phyloP scores from a whole-genome alignment of 1,140 invertebrate genomes.

The Plutomurus gul region DNA sequence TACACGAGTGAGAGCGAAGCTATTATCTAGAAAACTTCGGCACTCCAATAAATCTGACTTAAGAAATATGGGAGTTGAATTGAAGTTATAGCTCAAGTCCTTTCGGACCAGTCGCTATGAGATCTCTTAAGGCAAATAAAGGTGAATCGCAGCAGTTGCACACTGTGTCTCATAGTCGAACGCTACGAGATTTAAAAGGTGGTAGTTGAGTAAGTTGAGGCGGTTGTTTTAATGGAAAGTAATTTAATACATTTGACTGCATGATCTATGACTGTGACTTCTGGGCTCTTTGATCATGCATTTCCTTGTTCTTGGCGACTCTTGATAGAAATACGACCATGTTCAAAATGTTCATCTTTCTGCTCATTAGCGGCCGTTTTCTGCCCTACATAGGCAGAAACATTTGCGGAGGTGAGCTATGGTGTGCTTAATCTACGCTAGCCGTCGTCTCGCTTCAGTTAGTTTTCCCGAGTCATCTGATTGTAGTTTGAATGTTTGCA shows the following conservation, averaged over 20 bases:
- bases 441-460: neutral
- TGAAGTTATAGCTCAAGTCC: neutral
- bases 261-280: neutral
- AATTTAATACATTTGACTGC: constrained; percentile 18
- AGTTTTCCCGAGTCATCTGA: no score
- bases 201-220: neutral
- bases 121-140: constrained; percentile 2
- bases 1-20: no score
- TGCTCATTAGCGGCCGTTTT: neutral
- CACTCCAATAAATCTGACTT: constrained; percentile 19
- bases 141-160: neutral
- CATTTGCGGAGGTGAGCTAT: no score
- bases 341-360: neutral
- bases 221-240: constrained; percentile 3
- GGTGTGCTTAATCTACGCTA: neutral
- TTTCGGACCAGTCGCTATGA: neutral
- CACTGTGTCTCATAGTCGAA: no score
- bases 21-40: no score
- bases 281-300: neutral
- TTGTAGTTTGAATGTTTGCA: no score
- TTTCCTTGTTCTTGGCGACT: neutral
- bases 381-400: neutral
- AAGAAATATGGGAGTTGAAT: neutral
- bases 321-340: neutral
- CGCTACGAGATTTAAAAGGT: constrained; percentile 12